Base-by-base conservation (phyloP, 2,888 invertebrate genomes). In the Argyra leucocephala region DNA sequence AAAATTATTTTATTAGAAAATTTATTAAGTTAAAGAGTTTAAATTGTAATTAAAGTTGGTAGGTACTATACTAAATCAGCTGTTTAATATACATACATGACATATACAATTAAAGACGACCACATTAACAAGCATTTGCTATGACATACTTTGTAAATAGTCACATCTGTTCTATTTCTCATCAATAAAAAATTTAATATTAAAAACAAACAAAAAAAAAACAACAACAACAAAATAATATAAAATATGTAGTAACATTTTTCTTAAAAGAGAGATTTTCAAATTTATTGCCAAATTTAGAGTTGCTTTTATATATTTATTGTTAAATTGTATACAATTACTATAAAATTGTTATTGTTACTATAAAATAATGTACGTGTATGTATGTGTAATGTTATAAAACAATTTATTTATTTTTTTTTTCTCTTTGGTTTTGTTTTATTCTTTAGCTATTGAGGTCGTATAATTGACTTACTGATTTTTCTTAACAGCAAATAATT, bases 381-480 rank as follows among this genome's bases (percentile, higher is more conserved):
- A 9, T 48, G 18, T 48, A 48, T 2, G n/a, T n/a, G 2, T 48
- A 48, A 9, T 48, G 18, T 48, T 48, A 48, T 1, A 48, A 48
- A 48, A 48, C 48, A 48, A 18, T 48, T 48, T 18, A 48, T 48
- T 12, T 18, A 3, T 3, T 48, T 18, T 15, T 15, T 48, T 18
- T 48, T 48, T 48, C 5, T 48, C 3, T 48, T 48, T 18, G 5
- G 3, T 48, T 48, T 18, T 48, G 48, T 48, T 48, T 2, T 48
- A 48, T 48, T 48, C 48, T 48, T 48, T 18, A 18, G 48, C 48
- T 48, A 7, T 48, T 48, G 48, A 48, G 48, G 48, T 48, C 48
- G 15, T 48, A 48, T 48, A 48, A 48, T 48, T 48, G 48, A 48
- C 48, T 48, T 48, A 48, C 48, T 48, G 48, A 48, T 48, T 48